These are phyloP conservation scores for Fratercula arctica DNA, from an alignment of 2,797 vertebrate genomes.

Conservation along the genomic window DNA sequence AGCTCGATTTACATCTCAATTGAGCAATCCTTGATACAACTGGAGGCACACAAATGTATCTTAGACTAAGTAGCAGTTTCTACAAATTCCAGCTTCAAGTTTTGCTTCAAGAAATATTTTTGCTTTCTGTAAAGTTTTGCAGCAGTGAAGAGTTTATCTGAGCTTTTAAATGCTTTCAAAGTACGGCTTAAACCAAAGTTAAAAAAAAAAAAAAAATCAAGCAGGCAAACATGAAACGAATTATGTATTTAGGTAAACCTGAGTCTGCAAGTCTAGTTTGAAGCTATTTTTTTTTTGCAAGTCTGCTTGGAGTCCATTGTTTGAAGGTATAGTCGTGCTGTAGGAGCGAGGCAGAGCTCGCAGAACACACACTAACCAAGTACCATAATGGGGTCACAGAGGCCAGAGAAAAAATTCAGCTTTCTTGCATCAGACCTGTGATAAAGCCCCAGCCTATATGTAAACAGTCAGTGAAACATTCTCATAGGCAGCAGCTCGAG, in stretches of 20 bases:
- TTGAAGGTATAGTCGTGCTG: constrained; percentile 5
- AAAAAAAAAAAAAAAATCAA: background rate
- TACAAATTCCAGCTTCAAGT: background rate
- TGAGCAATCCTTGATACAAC: constrained; percentile 37
- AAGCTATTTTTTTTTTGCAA: constrained; percentile 22
- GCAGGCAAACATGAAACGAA: background rate
- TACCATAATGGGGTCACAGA: constrained; percentile 54
- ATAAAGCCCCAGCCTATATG: constrained; percentile 52
- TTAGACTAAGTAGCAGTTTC: background rate
- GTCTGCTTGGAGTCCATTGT: constrained; percentile 31
- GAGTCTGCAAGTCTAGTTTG: background rate
- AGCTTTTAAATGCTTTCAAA: background rate
- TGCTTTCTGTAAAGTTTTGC: constrained; percentile 9
- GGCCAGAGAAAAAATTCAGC: constrained; percentile 53
- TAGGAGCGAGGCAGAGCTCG: constrained; percentile 53
- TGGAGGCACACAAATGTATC: constrained; percentile 10
- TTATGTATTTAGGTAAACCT: background rate
- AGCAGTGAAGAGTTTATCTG: background rate
- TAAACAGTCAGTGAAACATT: constrained; percentile 55
- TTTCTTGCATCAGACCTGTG: constrained; percentile 69
- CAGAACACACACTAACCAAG: constrained; percentile 56
- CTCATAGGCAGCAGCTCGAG: constrained; percentile 33
- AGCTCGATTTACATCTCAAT: constrained; percentile 56
- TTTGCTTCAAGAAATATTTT: background rate
- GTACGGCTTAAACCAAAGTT: background rate